Percentiles rank a stretch among this genome's conserved stretches.
These are phyloP conservation scores for Drosophila rhopaloa DNA, from an alignment of 1,140 invertebrate species.

Conservation along the genomic window DNA sequence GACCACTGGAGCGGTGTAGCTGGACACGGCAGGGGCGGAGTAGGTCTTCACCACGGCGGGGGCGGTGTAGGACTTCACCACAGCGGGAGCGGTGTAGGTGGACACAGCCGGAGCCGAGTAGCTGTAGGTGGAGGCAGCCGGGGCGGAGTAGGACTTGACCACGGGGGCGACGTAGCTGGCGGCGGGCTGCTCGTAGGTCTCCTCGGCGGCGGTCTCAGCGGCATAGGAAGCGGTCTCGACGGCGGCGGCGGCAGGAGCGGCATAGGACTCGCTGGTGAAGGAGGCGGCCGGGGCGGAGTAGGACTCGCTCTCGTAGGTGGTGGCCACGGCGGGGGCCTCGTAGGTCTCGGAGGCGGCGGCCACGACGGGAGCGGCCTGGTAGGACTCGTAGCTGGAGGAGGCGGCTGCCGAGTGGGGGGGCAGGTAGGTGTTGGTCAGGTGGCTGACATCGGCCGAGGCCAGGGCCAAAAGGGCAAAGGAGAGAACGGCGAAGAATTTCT, in stretches of 20 bases:
- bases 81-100: slow-evolving; percentile 20
- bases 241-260: slow-evolving; percentile 23
- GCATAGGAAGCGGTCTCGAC: slow-evolving; percentile 13
- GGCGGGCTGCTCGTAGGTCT: slow-evolving; percentile 35
- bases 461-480: slow-evolving; percentile 61
- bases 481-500: slow-evolving; percentile 64
- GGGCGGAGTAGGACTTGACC: slow-evolving; percentile 24
- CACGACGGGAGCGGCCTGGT: slow-evolving; percentile 25
- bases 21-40: neutral
- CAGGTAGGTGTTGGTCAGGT: slow-evolving; percentile 66
- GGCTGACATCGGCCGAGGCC: slow-evolving; percentile 70
- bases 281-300: slow-evolving; percentile 47
- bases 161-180: slow-evolving; percentile 39
- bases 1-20: slow-evolving; percentile 8
- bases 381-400: slow-evolving; percentile 47
- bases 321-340: slow-evolving; percentile 18
- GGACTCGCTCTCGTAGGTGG: slow-evolving; percentile 35
- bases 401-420: slow-evolving; percentile 38
- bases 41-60: slow-evolving; percentile 30
- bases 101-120: slow-evolving; percentile 36
- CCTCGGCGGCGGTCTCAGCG: slow-evolving; percentile 19
- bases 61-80: slow-evolving; percentile 16
- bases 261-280: slow-evolving; percentile 32
- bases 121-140: neutral
- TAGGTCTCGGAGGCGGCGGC: slow-evolving; percentile 38